Conservation (phyloP, 2,113 vertebrate genomes). For the Pluvialis apricaria region DNA sequence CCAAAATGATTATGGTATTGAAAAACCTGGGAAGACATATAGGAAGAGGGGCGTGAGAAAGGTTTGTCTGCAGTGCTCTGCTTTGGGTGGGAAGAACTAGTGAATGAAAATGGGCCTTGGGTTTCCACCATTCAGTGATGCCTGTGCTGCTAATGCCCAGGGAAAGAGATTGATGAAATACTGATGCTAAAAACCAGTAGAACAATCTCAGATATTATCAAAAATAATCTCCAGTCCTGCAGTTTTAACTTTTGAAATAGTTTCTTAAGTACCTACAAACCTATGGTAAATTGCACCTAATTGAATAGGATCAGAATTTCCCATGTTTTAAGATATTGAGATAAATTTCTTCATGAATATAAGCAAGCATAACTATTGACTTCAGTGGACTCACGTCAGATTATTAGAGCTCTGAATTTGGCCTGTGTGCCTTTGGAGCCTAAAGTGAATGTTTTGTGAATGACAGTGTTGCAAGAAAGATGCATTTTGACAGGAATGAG, state of each 20-base stretch:
- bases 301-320: neutral
- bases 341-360: neutral
- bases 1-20: neutral
- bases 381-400: neutral
- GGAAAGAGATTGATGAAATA: neutral
- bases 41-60: neutral
- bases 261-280: neutral
- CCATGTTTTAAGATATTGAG: neutral
- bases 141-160: neutral
- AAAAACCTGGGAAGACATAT: neutral
- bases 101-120: neutral
- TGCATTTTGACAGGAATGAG: slow-evolving; percentile 53
- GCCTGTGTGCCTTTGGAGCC: slow-evolving; percentile 12
- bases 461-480: slow-evolving; percentile 5
- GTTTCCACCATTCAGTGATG: neutral
- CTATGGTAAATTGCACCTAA: neutral
- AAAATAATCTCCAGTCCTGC: neutral
- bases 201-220: neutral
- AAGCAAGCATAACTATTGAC: neutral
- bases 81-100: neutral
- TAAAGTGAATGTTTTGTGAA: neutral
- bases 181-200: neutral
- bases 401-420: neutral
- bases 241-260: neutral
- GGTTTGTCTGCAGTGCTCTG: neutral